phyloP scores from a whole-genome alignment of 2,113 vertebrate genomes.

The Corythornis vintsioides region DNA sequence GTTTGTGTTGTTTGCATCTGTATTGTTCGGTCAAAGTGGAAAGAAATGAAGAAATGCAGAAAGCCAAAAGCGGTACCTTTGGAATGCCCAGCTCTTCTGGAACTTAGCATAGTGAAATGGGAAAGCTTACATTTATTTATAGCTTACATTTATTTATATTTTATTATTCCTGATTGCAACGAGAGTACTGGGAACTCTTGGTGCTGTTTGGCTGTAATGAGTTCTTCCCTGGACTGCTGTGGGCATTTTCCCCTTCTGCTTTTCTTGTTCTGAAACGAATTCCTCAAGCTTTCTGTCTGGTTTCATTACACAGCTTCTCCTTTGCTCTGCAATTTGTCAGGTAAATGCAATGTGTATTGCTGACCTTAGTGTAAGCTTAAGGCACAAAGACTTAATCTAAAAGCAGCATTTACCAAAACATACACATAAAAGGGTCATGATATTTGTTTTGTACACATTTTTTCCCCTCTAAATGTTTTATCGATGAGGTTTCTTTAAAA shows the following conservation, averaged over 20 bases:
- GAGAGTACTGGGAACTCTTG: background rate
- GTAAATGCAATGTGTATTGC: background rate
- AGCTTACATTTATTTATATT: background rate
- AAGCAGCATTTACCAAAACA: background rate
- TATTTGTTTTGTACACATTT: background rate
- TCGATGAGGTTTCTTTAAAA: background rate
- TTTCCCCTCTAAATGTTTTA: background rate
- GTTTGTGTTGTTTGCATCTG: background rate
- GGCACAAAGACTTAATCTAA: background rate
- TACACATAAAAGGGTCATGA: rapidly evolving
- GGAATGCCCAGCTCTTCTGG: background rate
- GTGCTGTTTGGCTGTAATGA: background rate
- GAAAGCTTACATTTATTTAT: background rate
- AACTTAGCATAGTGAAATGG: background rate
- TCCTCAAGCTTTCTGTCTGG: background rate
- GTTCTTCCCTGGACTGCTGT: background rate
- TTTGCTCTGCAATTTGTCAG: background rate
- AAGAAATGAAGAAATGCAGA: background rate
- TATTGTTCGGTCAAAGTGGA: background rate
- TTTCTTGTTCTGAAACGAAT: background rate
- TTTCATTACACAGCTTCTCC: background rate
- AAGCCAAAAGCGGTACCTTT: background rate
- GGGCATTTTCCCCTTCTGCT: background rate
- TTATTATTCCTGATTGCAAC: background rate
- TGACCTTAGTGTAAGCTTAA: background rate